Base-by-base conservation (phyloP, 2,888 invertebrate species). In the Cosmia pyralina region DNA sequence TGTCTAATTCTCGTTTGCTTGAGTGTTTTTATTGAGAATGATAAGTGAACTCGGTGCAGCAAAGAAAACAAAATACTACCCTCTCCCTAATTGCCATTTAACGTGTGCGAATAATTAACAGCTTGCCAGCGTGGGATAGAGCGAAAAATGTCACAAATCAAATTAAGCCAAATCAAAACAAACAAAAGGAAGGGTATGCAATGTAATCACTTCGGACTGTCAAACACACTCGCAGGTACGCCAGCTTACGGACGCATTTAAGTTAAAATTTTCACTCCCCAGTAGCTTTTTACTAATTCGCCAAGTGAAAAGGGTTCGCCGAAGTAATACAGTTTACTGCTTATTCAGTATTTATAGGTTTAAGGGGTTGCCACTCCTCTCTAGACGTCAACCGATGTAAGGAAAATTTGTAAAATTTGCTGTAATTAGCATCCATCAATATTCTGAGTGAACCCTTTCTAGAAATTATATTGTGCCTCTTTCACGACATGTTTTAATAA, bases 251-350 rank as follows among this genome's bases (percentile, higher is more conserved):
- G 92, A 92, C 92, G 93, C 94, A 93, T 95, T 96, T 95, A 95
- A 96, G 93, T 96, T 95, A 96, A 96, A 95, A 96, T 96, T 94
- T 95, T 94, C 96, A 94, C 96, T 95, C 95, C 95, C 96, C 95
- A 93, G 93, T 94, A 93, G 96, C 96, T 96, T 96, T 96, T 96
- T 96, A 96, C 96, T 96, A 96, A 96, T 96, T 96, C 95, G 96
- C 96, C 95, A 96, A 96, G 96, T 96, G 96, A 96, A 96, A 96
- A 96, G 96, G 96, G 96, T 96, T 96, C 95, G 93, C 88, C 91
- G 94, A 94, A 96, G 96, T 95, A 96, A 96, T 96, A 96, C 96
- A 96, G 96, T 96, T 96, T 95, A 94, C 95, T 96, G 96, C 96
- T 96, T 95, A 96, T 96, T 96, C 96, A 96, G 96, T 96, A 96